Evolutionary conservation across 2,888 invertebrate genomes (phyloP).

Genomic region (Ormyrus labotus): DNA sequence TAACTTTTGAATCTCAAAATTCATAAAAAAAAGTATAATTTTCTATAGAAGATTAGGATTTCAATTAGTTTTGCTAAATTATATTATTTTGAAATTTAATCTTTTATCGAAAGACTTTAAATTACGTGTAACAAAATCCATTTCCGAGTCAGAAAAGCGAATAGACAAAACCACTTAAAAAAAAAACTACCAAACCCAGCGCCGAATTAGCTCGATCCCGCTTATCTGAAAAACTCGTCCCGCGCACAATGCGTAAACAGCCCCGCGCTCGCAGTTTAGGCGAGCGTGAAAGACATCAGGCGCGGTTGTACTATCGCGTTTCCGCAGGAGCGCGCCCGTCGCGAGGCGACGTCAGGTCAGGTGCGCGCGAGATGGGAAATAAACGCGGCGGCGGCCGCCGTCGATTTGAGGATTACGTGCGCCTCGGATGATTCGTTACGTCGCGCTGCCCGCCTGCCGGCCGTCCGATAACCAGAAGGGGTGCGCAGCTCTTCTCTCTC

Average conservation of each 20-base stretch:
- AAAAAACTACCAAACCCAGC: too few species aligned
- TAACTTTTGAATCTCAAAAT: too few species aligned
- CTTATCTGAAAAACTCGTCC: conserved; percentile 20
- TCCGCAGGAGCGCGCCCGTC: conserved; percentile 38
- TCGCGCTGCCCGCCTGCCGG: conserved; percentile 14
- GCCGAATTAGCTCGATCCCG: not conserved
- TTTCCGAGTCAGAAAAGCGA: too few species aligned
- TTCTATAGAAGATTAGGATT: too few species aligned
- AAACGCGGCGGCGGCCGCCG: not conserved
- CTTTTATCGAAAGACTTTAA: too few species aligned
- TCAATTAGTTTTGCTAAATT: too few species aligned
- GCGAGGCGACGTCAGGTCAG: not conserved
- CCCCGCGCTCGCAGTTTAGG: not conserved
- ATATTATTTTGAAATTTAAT: too few species aligned
- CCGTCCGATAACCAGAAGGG: not conserved
- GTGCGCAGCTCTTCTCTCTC: too few species aligned
- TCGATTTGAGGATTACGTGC: conserved; percentile 25
- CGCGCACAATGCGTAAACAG: too few species aligned
- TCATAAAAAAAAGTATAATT: too few species aligned
- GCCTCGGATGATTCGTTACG: conserved; percentile 23
- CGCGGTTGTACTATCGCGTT: conserved; percentile 44
- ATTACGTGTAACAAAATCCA: too few species aligned
- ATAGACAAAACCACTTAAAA: too few species aligned
- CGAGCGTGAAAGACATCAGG: conserved; percentile 6
- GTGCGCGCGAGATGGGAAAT: not conserved